Evolutionary conservation across 2,888 invertebrate species (phyloP).

Genomic region (Melanargia galathea): DNA sequence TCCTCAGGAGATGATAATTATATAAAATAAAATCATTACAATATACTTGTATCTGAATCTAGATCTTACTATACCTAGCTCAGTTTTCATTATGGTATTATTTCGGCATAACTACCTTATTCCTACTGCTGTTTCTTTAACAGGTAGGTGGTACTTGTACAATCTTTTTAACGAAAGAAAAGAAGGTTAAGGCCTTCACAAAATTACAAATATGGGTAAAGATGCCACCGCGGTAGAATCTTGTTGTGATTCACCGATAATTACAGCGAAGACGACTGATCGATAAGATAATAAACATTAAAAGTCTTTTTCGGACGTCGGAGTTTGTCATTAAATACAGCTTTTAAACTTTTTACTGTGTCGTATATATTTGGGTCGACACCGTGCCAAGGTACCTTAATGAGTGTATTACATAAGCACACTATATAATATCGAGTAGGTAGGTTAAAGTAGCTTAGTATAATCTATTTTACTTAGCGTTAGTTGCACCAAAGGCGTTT

Average conservation of each 20-base stretch:
- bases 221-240: constrained; percentile 13
- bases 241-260: constrained; percentile 16
- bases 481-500: not conserved
- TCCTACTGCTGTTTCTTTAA: not conserved
- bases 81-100: not conserved
- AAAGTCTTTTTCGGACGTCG: not conserved
- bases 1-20: no score
- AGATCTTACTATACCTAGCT: no score
- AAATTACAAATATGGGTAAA: constrained; percentile 25
- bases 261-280: constrained; percentile 21
- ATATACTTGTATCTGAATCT: no score
- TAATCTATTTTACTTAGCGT: no score
- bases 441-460: no score
- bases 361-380: not conserved
- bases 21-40: no score
- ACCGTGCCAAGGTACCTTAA: not conserved
- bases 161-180: not conserved
- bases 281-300: constrained; percentile 18
- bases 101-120: not conserved
- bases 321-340: not conserved
- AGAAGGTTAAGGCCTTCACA: constrained; percentile 30
- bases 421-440: no score
- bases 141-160: not conserved
- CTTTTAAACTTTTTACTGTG: not conserved
- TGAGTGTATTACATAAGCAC: not conserved